Base-by-base conservation (phyloP, 2,888 invertebrate species). In the Amphipoea oculea region DNA sequence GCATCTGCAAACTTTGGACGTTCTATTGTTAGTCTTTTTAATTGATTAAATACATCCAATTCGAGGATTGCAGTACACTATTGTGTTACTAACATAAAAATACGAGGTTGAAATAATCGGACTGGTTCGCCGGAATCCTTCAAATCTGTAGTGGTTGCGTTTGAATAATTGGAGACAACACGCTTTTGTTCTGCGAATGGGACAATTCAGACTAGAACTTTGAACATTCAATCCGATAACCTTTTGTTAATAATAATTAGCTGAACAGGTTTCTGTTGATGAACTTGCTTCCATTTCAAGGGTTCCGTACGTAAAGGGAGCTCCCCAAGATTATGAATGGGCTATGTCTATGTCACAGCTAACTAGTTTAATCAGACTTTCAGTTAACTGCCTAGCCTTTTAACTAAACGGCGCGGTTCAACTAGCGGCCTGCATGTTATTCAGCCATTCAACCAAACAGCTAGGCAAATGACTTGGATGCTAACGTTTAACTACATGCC, bases 121-220 rank as follows among this genome's bases (percentile, higher is more conserved):
- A 65, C 9, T 36, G 65, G 65, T 60, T 40, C 17, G 14, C 23
- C 45, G 12, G 29, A 40, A 62, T 63, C 60, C 42, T 65, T 48
- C 45, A 76, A 51, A 36, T 14, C 40, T 48, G 62, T 54, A 29
- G 36, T 54, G 42, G 1, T 23, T 54, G 42, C 63, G 40, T 68
- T 74, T 68, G 67, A 73, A 60, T 82, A 82, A 82, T 86, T 86
- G 77, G 73, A 71, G 23, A 57, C 57, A 63, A 67, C 45, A 23
- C 0, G 29, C 71, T 65, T 45, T 51, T 72, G 82, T 74, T 51
- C 20, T 7, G 23, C 17, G 67, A 71, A 29, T 48, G 63, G 54
- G 17, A 40, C 29, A 63, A 62, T 66, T 45, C n/a, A 68, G 23
- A 17, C 29, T 57, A n/a, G 29, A 40, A 23, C n/a, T 62, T 36